Evolutionary conservation across 2,888 invertebrate species (phyloP), one percentile per base, ranked within the genome.

Genomic region (Polydrusus pterygomalis): DNA sequence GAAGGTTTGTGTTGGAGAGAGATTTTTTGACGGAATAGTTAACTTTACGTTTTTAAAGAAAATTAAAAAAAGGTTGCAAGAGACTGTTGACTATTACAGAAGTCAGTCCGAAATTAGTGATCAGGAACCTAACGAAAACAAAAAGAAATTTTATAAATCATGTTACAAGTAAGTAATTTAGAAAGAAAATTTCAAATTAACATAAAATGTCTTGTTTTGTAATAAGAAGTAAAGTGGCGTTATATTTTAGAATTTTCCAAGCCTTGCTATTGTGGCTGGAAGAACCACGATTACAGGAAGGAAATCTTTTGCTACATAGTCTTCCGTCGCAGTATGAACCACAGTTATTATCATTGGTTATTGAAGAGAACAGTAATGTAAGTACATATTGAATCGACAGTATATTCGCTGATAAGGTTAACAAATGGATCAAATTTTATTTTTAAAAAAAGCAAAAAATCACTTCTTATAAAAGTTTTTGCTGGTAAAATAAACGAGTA

Each of bases 201-300:
- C 8, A 9, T 34, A n/a, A n/a, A n/a, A n/a, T n/a, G n/a, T n/a
- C n/a, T n/a, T 25, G 5, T 25, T 25, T 25, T 25, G 25, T 25
- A 25, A 25, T 5, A 25, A 25, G 5, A 25, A 5, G 25, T 34
- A 34, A 7, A 34, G 25, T 7, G 34, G 34, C 1, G 34, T 34
- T 34, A 8, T 43, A 43, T 43, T 43, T 68, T 51, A 81, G 79
- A 47, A 58, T 83, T 51, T 84, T 83, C 71, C 77, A 90, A 82
- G 92, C 93, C 0, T 92, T 92, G 82, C 88, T 89, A 0, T 86
- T 95, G 17, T 96, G 96, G 96, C 86, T 96, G 71, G 94, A 95
- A 84, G 96, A 96, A 83, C 92, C 93, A 0, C 88, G 92, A 74
- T 88, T 96, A 1, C 94, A 94, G 84, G 93, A 93, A 82, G 87